Conservation (phyloP, 2,797 vertebrate species). For the Melanotaenia boesemani region DNA sequence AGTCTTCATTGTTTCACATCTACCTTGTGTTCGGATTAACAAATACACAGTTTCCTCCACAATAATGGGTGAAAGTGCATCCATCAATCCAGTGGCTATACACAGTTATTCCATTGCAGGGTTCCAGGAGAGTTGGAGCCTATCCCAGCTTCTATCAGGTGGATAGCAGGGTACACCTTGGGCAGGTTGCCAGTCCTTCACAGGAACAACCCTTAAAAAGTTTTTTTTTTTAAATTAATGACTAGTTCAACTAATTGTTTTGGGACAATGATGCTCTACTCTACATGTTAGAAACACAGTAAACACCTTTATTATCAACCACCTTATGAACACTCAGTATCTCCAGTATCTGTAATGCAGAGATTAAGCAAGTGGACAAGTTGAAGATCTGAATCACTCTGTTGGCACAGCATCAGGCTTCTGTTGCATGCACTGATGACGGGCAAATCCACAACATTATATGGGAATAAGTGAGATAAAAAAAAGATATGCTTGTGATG, state of each 20-base stretch:
- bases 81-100: not conserved
- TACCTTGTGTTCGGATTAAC: not conserved
- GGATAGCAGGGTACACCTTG: too few species aligned
- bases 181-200: not conserved
- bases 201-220: too few species aligned
- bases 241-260: not conserved
- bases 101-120: not conserved
- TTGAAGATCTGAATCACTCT: slow-evolving; percentile 34
- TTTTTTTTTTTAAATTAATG: not conserved
- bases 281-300: not conserved
- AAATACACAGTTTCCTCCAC: not conserved
- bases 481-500: slow-evolving; percentile 6
- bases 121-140: not conserved
- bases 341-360: not conserved
- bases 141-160: not conserved
- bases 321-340: not conserved
- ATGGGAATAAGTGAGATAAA: slow-evolving; percentile 17
- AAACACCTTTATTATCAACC: not conserved
- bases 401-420: slow-evolving; percentile 18
- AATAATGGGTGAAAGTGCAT: not conserved
- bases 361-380: slow-evolving; percentile 4
- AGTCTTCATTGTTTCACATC: not conserved
- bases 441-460: slow-evolving; percentile 21
- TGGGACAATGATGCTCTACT: not conserved
- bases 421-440: slow-evolving; percentile 6